Base-by-base conservation (phyloP, 2,797 vertebrate species). In the Trematomus bernacchii region DNA sequence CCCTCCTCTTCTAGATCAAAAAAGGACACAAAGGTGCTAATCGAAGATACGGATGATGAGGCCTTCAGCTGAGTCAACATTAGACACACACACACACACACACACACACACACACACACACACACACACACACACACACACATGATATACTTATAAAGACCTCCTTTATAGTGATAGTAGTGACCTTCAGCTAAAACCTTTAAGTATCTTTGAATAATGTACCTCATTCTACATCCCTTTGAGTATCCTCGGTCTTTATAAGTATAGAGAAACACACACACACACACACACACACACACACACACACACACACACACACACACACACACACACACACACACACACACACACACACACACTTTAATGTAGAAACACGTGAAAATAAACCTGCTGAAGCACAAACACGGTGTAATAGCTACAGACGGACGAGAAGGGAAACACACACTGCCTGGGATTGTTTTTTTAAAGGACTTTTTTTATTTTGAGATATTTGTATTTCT, bases 21-120 rank as follows among this genome's bases (percentile, higher is more conserved):
- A 94, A 96, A 95, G 89, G 98, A 99, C 93, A 98, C 97, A 53
- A 99, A 99, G 94, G 96, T 99, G 78, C 94, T 99, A 87, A 99
- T 99, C 89, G 98, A 99, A 89, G 98, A 99, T 92, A 99, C 97
- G 87, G 97, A 98, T 4, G 97, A 97, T 7, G 98, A 99, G 93
- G 96, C 94, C 68, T 98, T 97, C 95, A 97, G 97, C 95, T 99
- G 93, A 95, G 85, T 88, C 77, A 85, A 69, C 79, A 88, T 66
- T 79, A 77, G 55, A 61, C 18, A 16, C n/a, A 0, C 2, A 37
- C 59, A 58, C 66, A 67, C 71, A 67, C 58, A 73, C 43, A 53
- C 53, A 42, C 33, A 33, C 33, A 33, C 33, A 33, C 33, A 33
- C 6, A 33, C 33, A 73, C 50, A 54, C 27, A 69, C 40, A 52